These are phyloP conservation scores for Perca schrenkii DNA, from an alignment of 2,113 vertebrate species.

Conservation along the genomic window DNA sequence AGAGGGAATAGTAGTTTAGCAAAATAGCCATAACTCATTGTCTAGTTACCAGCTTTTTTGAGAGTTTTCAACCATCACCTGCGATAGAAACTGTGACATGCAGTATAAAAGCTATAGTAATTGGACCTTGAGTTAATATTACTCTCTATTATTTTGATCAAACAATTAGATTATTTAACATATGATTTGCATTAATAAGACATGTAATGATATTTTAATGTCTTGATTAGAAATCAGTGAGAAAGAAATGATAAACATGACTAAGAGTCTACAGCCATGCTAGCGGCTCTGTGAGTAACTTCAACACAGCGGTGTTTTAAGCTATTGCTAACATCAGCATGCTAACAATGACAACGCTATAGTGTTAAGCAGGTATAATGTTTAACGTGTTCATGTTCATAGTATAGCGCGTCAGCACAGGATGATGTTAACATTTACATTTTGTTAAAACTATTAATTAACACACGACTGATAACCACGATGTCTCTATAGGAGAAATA, in stretches of 20 bases:
- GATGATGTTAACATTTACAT: too few species aligned
- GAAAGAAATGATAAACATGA: neutral
- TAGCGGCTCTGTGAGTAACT: neutral
- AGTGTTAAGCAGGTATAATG: too few species aligned
- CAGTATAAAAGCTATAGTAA: neutral
- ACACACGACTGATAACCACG: too few species aligned
- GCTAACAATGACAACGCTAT: neutral
- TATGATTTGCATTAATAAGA: neutral
- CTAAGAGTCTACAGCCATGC: neutral
- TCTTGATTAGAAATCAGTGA: neutral
- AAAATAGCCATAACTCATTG: neutral
- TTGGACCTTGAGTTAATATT: neutral
- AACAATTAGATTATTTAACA: neutral
- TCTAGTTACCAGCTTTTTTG: neutral
- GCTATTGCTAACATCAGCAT: neutral
- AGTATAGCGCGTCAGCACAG: too few species aligned
- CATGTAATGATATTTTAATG: neutral
- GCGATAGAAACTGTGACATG: neutral
- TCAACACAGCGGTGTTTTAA: neutral
- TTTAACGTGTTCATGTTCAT: too few species aligned
- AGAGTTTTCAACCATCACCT: neutral
- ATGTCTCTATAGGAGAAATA: neutral
- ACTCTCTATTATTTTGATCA: neutral
- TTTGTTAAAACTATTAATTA: too few species aligned
- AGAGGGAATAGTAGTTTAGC: neutral